These are phyloP conservation scores for Philonicus albiceps DNA, from an alignment of 2,888 invertebrate genomes.

Conservation along the genomic window DNA sequence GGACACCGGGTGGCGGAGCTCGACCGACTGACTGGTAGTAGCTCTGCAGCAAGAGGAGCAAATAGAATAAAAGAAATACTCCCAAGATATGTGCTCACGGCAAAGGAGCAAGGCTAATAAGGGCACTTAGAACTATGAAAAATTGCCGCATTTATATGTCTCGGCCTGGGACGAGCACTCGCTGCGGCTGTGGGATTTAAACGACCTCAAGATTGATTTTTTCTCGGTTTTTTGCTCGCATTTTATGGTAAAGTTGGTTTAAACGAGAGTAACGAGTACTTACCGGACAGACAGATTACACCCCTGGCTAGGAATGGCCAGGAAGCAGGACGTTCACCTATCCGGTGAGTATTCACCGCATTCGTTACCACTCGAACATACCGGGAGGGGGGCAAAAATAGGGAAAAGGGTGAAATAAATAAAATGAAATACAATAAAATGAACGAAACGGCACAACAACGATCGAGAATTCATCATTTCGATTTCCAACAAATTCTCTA, in stretches of 20 bases:
- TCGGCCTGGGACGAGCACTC: not conserved
- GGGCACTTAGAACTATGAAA: slow-evolving; percentile 14
- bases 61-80: not conserved
- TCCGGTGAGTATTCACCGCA: not conserved
- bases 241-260: not conserved
- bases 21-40: not conserved
- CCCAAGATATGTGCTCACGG: slow-evolving; percentile 3
- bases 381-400: not conserved
- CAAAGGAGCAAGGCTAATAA: slow-evolving; percentile 1
- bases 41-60: not conserved
- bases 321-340: not conserved
- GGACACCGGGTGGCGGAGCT: not conserved
- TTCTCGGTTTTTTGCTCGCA: not conserved
- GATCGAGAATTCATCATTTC: not conserved
- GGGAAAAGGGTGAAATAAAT: not conserved
- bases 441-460: not conserved
- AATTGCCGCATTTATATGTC: slow-evolving; percentile 1
- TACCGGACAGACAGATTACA: not conserved
- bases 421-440: not conserved
- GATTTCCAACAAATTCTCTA: not conserved
- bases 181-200: not conserved
- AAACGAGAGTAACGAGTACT: not conserved
- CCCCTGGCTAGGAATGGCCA: not conserved
- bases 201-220: not conserved
- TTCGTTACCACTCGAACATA: not conserved